Conservation (phyloP, 2,797 vertebrate genomes). For the Remorina albescens region DNA sequence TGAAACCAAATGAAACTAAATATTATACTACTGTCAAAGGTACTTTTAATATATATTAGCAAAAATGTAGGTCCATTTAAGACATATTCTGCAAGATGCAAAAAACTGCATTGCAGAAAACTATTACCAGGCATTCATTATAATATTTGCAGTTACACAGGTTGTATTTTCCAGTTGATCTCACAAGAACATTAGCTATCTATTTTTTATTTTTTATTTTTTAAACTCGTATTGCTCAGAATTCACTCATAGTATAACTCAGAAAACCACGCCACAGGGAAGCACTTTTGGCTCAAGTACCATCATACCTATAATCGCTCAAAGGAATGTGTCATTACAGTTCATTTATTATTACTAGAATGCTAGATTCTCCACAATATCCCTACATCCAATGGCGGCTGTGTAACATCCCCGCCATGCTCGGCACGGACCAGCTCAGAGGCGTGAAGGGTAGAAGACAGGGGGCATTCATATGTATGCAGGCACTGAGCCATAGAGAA, state of each 20-base stretch:
- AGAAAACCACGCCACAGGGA: conserved; percentile 51
- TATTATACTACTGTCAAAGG: neutral
- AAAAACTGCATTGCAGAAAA: conserved; percentile 11
- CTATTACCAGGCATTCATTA: conserved; percentile 7
- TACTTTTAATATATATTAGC: too few species aligned
- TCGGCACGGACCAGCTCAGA: conserved; percentile 62
- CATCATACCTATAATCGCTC: conserved; percentile 65
- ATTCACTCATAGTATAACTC: conserved; percentile 41
- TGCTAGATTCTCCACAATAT: conserved; percentile 19
- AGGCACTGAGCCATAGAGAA: conserved; percentile 73
- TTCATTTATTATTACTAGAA: conserved; percentile 51
- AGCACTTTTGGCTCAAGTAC: conserved; percentile 46
- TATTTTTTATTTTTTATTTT: neutral
- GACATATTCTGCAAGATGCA: neutral
- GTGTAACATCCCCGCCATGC: conserved; percentile 61
- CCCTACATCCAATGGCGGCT: conserved; percentile 42
- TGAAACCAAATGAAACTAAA: conserved; percentile 2
- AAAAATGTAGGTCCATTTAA: neutral
- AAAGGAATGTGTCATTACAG: conserved; percentile 62
- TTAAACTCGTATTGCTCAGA: conserved; percentile 6
- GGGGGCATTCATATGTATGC: conserved; percentile 81
- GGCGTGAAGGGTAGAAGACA: conserved; percentile 77
- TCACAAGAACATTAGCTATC: conserved; percentile 30
- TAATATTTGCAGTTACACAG: neutral
- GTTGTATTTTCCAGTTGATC: conserved; percentile 50